Percentiles rank a stretch among this genome's conserved stretches.
phyloP scores from a whole-genome alignment of 1,140 invertebrate species.

The Dendrolimus punctatus region DNA sequence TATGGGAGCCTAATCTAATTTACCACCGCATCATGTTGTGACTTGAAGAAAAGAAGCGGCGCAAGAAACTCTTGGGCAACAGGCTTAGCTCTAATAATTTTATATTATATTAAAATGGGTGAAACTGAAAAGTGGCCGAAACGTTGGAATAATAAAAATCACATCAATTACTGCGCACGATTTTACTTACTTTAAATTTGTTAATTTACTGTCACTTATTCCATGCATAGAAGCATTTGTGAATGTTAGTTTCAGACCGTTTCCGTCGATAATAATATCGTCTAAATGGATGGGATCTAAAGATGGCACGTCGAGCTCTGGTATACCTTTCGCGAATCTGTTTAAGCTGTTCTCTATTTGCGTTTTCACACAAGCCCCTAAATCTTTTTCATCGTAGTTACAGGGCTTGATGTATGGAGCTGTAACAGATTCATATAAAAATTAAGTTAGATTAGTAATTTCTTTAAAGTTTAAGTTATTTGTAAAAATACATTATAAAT shows the following conservation, averaged over 20 bases:
- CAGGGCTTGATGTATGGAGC: slow-evolving; percentile 70
- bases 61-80: no score
- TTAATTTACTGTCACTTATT: slow-evolving; percentile 30
- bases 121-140: no score
- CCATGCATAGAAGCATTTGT: slow-evolving; percentile 43
- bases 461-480: neutral
- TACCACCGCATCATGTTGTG: no score
- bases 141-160: no score
- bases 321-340: slow-evolving; percentile 62
- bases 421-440: slow-evolving; percentile 27
- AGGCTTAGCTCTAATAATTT: no score
- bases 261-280: slow-evolving; percentile 49
- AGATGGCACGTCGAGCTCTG: slow-evolving; percentile 53
- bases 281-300: slow-evolving; percentile 59
- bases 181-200: slow-evolving; percentile 42
- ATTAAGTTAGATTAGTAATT: neutral
- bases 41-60: no score
- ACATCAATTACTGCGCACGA: neutral
- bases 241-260: slow-evolving; percentile 45
- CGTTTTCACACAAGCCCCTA: slow-evolving; percentile 59
- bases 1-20: no score
- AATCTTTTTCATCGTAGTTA: slow-evolving; percentile 42
- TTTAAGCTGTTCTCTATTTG: slow-evolving; percentile 57
- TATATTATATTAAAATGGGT: no score
- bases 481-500: no score